Percentiles rank a stretch among this genome's conserved stretches.
phyloP scores from a whole-genome alignment of 2,888 invertebrate species.

The Apocheima hispidaria region DNA sequence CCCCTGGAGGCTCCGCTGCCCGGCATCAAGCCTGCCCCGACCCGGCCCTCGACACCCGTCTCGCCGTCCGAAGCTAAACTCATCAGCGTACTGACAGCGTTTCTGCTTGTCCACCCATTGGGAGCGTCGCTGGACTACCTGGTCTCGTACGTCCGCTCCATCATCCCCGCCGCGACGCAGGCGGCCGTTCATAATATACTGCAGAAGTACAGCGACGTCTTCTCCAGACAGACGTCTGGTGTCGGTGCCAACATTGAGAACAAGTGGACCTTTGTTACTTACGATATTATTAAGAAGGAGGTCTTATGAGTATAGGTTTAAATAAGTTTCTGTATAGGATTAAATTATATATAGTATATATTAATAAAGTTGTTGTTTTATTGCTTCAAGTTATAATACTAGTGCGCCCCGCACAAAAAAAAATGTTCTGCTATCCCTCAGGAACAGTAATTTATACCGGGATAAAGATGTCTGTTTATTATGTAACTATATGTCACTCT shows the following conservation, averaged over 20 bases:
- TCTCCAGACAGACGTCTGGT: slow-evolving; percentile 53
- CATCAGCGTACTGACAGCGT: slow-evolving; percentile 72
- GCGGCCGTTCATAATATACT: slow-evolving; percentile 58
- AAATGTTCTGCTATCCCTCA: too few species aligned
- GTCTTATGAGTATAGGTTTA: slow-evolving; percentile 5
- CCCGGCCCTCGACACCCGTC: slow-evolving; percentile 49
- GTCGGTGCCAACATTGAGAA: slow-evolving; percentile 63
- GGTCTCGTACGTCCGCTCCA: slow-evolving; percentile 67
- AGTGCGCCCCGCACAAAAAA: too few species aligned
- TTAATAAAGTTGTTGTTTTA: not conserved
- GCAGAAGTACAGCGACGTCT: slow-evolving; percentile 66
- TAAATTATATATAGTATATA: not conserved
- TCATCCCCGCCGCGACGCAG: slow-evolving; percentile 62
- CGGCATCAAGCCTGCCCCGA: slow-evolving; percentile 46
- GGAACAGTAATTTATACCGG: too few species aligned
- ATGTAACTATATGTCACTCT: too few species aligned
- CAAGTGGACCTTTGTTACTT: slow-evolving; percentile 67
- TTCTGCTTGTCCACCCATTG: slow-evolving; percentile 73
- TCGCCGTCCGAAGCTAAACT: slow-evolving; percentile 65
- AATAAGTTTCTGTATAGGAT: slow-evolving; percentile 3
- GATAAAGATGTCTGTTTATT: too few species aligned
- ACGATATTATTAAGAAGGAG: slow-evolving; percentile 59
- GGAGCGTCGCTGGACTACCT: slow-evolving; percentile 72
- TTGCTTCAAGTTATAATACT: not conserved
- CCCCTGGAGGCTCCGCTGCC: slow-evolving; percentile 14